phyloP scores from a whole-genome alignment of 1,140 invertebrate species.

The Drosophila seguyi region DNA sequence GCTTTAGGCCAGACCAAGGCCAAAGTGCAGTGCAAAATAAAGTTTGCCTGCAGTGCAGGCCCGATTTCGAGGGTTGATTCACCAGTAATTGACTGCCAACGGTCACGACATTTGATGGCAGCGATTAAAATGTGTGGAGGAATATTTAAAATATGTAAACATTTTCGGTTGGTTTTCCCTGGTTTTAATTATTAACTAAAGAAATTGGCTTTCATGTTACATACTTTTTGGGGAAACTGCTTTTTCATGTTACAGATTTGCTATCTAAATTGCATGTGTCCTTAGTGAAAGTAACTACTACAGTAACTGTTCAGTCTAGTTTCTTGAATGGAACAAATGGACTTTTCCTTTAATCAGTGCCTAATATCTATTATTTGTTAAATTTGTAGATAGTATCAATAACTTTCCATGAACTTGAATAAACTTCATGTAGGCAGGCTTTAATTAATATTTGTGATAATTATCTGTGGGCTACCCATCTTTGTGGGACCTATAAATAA shows the following conservation, averaged over 20 bases:
- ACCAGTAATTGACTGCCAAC: slow-evolving; percentile 17
- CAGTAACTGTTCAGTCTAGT: not conserved
- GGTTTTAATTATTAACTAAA: slow-evolving; percentile 8
- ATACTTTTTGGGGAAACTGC: slow-evolving; percentile 1
- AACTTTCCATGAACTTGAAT: not conserved
- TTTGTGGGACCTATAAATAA: slow-evolving; percentile 15
- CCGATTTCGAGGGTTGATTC: slow-evolving; percentile 20
- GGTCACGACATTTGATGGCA: slow-evolving; percentile 27
- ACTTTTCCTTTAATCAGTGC: not conserved
- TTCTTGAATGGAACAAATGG: not conserved
- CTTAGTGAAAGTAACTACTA: not conserved
- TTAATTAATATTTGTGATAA: slow-evolving; percentile 20
- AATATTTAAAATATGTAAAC: slow-evolving; percentile 13
- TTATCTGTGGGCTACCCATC: slow-evolving; percentile 11
- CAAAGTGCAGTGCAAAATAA: slow-evolving; percentile 22
- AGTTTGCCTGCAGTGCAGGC: slow-evolving; percentile 33
- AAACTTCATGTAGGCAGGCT: not conserved
- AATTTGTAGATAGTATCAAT: too few species aligned
- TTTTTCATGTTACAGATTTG: slow-evolving; percentile 8
- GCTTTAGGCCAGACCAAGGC: slow-evolving; percentile 30
- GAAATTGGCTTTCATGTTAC: not conserved
- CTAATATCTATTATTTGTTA: not conserved
- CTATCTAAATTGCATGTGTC: slow-evolving; percentile 1
- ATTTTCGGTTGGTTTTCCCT: not conserved
- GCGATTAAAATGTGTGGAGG: slow-evolving; percentile 1